These are phyloP conservation scores for Bostrychus sinensis DNA, from an alignment of 2,113 vertebrate genomes.

Conservation along the genomic window DNA sequence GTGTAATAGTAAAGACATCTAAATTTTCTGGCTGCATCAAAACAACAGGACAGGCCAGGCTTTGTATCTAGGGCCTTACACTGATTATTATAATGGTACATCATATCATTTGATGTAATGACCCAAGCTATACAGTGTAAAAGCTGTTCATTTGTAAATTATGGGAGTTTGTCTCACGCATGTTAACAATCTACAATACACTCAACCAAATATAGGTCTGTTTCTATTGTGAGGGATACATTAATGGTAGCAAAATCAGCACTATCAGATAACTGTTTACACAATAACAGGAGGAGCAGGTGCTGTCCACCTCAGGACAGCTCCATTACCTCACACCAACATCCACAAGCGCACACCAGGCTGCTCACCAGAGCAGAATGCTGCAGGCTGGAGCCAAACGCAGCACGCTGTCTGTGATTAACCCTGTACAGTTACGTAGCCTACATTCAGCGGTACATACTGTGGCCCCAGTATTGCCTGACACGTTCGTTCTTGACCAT, in stretches of 20 bases:
- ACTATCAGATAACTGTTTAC: neutral
- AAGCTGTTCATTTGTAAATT: too few relatives aligned
- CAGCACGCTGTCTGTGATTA: neutral
- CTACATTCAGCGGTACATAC: neutral
- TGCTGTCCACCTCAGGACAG: slow-evolving; percentile 10
- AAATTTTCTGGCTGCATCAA: too few relatives aligned
- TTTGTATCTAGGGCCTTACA: too few relatives aligned
- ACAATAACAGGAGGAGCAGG: neutral
- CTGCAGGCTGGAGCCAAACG: neutral
- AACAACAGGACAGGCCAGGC: neutral
- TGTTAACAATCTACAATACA: too few relatives aligned
- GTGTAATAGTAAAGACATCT: too few relatives aligned
- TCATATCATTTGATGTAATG: too few relatives aligned
- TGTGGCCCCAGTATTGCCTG: neutral
- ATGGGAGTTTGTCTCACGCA: too few relatives aligned
- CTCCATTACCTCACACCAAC: slow-evolving; percentile 13
- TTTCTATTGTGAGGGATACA: neutral
- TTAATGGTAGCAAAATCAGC: neutral
- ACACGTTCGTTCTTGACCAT: neutral
- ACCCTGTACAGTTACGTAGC: neutral
- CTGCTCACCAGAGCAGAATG: neutral
- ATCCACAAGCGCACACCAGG: slow-evolving; percentile 1
- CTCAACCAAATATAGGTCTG: neutral
- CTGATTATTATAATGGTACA: too few relatives aligned
- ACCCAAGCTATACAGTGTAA: too few relatives aligned